Evolutionary conservation across 2,888 invertebrate genomes (phyloP).

Genomic region (Scaeva pyrastri): DNA sequence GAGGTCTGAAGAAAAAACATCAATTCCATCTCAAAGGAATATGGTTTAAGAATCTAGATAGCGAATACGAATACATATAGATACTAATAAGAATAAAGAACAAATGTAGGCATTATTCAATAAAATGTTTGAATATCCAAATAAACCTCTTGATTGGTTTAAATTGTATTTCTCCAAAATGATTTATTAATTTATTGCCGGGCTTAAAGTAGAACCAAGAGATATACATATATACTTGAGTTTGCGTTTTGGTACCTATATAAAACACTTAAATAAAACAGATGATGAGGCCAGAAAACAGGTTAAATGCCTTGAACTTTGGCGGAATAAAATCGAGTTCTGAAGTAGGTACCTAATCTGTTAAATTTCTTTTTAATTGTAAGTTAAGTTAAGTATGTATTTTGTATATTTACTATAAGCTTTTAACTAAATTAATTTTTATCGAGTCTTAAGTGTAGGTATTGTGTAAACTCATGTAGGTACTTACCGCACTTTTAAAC

Average conservation of each 20-base stretch:
- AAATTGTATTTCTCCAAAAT: constrained; percentile 48
- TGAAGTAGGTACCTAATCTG: neutral
- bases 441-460: constrained; percentile 44
- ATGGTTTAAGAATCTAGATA: neutral
- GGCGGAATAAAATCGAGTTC: constrained; percentile 7
- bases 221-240: neutral
- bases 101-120: neutral
- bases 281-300: neutral
- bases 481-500: constrained; percentile 4
- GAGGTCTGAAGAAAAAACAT: constrained; percentile 14
- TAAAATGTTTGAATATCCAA: constrained; percentile 55
- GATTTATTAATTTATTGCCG: constrained; percentile 65
- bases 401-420: constrained; percentile 32
- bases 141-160: constrained; percentile 63
- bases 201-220: constrained; percentile 19
- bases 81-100: no score
- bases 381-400: no score
- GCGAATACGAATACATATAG: neutral
- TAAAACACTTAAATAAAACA: neutral
- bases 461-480: no score
- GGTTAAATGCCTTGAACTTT: neutral
- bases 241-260: no score
- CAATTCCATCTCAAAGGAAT: constrained; percentile 23
- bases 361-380: no score
- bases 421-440: constrained; percentile 30